Conservation (phyloP, 1,140 invertebrate genomes). For the Triops cancriformis region DNA sequence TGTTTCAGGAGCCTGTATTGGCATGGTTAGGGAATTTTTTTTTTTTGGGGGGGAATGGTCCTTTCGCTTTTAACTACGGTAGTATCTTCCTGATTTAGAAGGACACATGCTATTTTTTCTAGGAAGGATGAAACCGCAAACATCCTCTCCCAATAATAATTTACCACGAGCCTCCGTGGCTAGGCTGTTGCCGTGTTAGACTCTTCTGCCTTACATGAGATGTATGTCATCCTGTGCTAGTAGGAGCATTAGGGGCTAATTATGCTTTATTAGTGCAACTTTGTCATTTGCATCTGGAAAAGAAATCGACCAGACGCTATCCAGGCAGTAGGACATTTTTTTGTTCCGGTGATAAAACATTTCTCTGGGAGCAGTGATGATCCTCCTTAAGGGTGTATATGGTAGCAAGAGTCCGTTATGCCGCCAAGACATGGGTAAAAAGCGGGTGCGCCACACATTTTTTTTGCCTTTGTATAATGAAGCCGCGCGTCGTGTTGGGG, state of each 20-base stretch:
- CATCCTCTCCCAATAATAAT: not conserved
- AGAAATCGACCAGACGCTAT: not conserved
- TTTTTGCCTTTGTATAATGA: not conserved
- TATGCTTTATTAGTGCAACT: not conserved
- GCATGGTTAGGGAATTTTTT: not conserved
- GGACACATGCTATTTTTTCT: not conserved
- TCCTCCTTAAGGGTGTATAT: not conserved
- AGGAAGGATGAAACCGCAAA: not conserved
- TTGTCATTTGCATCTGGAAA: not conserved
- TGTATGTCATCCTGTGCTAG: not conserved
- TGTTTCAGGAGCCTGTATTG: not conserved
- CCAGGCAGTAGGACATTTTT: slow-evolving; percentile 6
- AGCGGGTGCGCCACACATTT: not conserved
- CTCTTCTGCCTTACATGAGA: too few relatives aligned
- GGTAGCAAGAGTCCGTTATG: not conserved
- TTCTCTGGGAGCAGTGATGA: not conserved
- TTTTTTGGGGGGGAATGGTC: not conserved
- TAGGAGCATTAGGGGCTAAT: not conserved
- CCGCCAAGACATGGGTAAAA: not conserved
- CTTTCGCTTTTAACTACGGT: not conserved
- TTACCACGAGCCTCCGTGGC: too few relatives aligned
- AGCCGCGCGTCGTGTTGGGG: not conserved
- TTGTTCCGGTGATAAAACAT: not conserved
- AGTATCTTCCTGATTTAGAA: not conserved
- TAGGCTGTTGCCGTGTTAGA: too few relatives aligned